Evolutionary conservation across 2,888 invertebrate genomes (phyloP), one percentile per base, ranked within the genome.

Genomic region (Leptinotarsa haldemani): DNA sequence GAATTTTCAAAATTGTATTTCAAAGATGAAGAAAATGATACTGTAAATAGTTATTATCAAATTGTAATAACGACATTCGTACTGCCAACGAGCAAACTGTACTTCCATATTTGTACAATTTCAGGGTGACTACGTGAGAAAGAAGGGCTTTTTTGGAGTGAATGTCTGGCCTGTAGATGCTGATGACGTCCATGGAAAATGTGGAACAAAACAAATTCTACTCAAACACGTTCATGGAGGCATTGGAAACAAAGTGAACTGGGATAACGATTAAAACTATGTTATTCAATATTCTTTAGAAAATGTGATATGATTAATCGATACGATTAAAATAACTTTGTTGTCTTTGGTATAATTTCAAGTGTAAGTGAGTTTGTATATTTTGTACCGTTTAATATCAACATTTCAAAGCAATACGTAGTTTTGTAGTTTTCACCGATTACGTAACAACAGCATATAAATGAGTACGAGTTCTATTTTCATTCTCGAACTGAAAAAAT

Each of bases 81-180:
- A 30, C 30, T 40, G 9, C 30, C 30, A 40, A 40, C 30, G 30
- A 40, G 9, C 30, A 40, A 40, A 9, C 30, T 40, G 9, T 4
- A 53, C 22, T 15, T 12, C 9, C 40, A 40, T 40, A 40, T 40
- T 40, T 66, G 50, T 47, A 16, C 20, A 15, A 22, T 63, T 77
- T 65, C 71, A 82, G 80, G 81, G 79, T 16, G 76, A 77, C 20
- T 82, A 80, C 69, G 78, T 79, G 7, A 81, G 78, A 67, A 73
- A 77, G 1, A 74, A 77, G 18, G 77, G 78, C 46, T 78, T 79
- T 48, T 79, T 70, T 40, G 81, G 80, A 64, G 73, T 81, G 0
- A 81, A 80, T 68, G 78, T 81, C 52, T 81, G 78, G 78, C 78
- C 80, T 12, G 70, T 81, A 18, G 81, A 81, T 70, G 80, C 78